Evolutionary conservation across 2,113 vertebrate genomes (phyloP).

Genomic region (Nesogale talazaci): DNA sequence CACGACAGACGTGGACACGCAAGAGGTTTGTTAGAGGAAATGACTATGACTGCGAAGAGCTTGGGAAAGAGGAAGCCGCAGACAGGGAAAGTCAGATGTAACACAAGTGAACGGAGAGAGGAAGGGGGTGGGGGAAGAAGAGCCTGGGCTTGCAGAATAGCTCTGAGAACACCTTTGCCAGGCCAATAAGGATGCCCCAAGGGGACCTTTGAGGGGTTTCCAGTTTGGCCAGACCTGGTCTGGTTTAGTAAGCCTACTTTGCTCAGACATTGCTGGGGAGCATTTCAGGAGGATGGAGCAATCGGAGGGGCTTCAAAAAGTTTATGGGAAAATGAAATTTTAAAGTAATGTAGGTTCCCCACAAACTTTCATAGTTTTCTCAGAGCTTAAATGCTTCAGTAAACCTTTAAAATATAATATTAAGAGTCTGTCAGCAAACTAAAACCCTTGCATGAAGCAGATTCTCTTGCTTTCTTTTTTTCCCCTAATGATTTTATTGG

Average conservation of each 20-base stretch:
- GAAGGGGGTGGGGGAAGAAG: neutral
- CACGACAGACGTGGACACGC: neutral
- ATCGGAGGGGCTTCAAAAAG: too few relatives aligned
- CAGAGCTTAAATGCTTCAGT: neutral
- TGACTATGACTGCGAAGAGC: neutral
- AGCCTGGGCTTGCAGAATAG: neutral
- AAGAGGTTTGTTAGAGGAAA: neutral
- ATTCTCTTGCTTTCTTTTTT: neutral
- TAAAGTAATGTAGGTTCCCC: too few relatives aligned
- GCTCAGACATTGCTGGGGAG: neutral
- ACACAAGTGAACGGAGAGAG: neutral
- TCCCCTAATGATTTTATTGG: too few relatives aligned
- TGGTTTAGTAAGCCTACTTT: neutral
- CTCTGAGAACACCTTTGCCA: conserved; percentile 9
- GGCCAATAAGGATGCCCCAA: neutral
- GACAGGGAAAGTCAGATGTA: neutral
- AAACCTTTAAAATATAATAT: neutral
- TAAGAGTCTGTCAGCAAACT: neutral
- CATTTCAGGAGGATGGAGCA: neutral
- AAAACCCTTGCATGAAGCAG: neutral
- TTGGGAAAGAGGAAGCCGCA: neutral
- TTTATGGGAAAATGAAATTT: neutral
- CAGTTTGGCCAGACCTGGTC: neutral
- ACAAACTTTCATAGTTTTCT: too few relatives aligned
- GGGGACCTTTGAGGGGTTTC: neutral